A percentile compares a stretch with the other conserved stretches of the same genome.
phyloP scores from a whole-genome alignment of 1,140 invertebrate species.

The Drosophila guanche region DNA sequence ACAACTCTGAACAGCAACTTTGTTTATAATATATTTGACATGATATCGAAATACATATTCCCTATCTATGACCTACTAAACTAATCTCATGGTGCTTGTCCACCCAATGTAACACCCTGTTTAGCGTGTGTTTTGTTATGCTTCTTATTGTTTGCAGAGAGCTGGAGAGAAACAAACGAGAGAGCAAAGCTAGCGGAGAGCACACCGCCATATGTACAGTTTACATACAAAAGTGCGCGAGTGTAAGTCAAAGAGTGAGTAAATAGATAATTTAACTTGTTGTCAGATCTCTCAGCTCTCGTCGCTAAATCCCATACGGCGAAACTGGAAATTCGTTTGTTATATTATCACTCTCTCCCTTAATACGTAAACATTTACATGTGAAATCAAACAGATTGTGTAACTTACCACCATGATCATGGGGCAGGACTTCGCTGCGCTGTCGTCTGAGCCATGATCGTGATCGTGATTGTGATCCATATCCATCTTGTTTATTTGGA shows the following conservation, averaged over 20 bases:
- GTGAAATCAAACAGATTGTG: neutral
- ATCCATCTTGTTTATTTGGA: slow-evolving; percentile 21
- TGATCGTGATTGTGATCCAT: slow-evolving; percentile 56
- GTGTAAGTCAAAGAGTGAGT: slow-evolving; percentile 24
- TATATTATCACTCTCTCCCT: too few relatives aligned
- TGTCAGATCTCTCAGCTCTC: slow-evolving; percentile 34
- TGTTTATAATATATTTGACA: neutral
- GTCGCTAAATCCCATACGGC: slow-evolving; percentile 12
- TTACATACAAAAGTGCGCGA: slow-evolving; percentile 9
- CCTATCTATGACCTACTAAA: neutral
- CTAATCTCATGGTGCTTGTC: too few relatives aligned
- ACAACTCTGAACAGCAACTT: neutral
- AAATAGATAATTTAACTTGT: slow-evolving; percentile 35
- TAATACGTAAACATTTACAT: too few relatives aligned
- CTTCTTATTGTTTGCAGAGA: slow-evolving; percentile 24
- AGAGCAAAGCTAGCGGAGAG: slow-evolving; percentile 9
- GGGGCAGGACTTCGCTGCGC: slow-evolving; percentile 49
- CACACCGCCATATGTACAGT: neutral
- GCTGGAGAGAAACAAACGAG: slow-evolving; percentile 16
- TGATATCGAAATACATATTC: neutral
- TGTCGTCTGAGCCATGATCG: too few relatives aligned
- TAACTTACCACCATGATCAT: slow-evolving; percentile 74
- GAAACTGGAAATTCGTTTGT: slow-evolving; percentile 4
- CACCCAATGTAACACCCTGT: slow-evolving; percentile 47
- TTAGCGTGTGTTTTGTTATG: slow-evolving; percentile 6